Evolutionary conservation across 2,888 invertebrate species (phyloP), one percentile per base, ranked within the genome.

Genomic region (Branchellion lobata): DNA sequence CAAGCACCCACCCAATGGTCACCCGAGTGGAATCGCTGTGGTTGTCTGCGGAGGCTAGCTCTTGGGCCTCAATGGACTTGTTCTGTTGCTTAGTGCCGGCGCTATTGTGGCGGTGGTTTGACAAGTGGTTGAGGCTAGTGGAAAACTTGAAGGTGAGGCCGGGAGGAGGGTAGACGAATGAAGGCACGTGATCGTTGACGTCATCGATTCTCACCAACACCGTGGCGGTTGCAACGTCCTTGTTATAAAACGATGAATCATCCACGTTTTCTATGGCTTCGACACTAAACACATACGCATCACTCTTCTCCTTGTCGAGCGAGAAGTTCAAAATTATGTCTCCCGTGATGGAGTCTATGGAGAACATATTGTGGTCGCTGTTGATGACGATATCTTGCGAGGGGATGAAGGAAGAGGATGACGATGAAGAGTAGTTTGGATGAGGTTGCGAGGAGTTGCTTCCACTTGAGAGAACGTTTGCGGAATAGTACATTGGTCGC

Each of bases 131-230:
- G 27, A 40, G 21, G 29, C 31, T 75, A 24, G 47, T 75, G 53
- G 47, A 75, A 31, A 75, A 24, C 31, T 8, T 53, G 33, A 75
- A 75, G 21, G 24, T 75, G n/a, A 31, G n/a, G 18, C 47, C 78
- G 29, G 79, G 71, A 31, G 78, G 76, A 47, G 77, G 77, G 29
- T 68, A 47, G n/a, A 74, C 74, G 75, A 82, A 82, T 18, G 65
- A 18, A 1, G 82, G 82, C 11, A 73, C 2, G 47, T 81, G 69
- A 65, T 84, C 84, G 74, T 84, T 84, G 0, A 94, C 91, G 88
- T 95, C 95, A 1, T 92, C 93, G 51, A 96, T 90, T 84, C 94
- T 93, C 40, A 96, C 90, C 1, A 94, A 94, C 31, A 95, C 92
- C 89, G 95, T 40, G 21, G 81, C 79, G 29, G 75, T 74, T 24